A percentile compares a stretch with the other conserved stretches of the same genome.
These are phyloP conservation scores for Muschampia plurimacula DNA, from an alignment of 2,888 invertebrate species.

Conservation along the genomic window DNA sequence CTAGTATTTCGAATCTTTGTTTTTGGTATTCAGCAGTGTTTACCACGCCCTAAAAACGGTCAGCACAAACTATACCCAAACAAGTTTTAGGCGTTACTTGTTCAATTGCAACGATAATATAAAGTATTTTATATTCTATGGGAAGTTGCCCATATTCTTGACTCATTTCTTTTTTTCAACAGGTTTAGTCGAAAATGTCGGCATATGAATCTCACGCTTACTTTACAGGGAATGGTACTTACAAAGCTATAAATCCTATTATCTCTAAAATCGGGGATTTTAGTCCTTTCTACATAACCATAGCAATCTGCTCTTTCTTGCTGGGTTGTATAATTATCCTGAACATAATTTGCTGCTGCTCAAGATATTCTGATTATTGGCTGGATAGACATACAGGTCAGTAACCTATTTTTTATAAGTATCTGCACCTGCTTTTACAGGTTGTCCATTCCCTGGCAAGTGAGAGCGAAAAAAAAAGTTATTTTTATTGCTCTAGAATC, in stretches of 20 bases:
- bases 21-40: not conserved
- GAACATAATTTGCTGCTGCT: slow-evolving; percentile 93
- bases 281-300: slow-evolving; percentile 93
- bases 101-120: too few relatives aligned
- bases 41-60: slow-evolving; percentile 27
- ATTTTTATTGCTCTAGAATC: too few relatives aligned
- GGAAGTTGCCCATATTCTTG: slow-evolving; percentile 43
- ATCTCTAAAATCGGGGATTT: slow-evolving; percentile 87
- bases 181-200: slow-evolving; percentile 76
- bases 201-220: slow-evolving; percentile 72
- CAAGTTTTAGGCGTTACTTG: too few relatives aligned
- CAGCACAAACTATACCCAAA: too few relatives aligned
- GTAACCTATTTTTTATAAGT: slow-evolving; percentile 25
- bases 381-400: slow-evolving; percentile 92
- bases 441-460: too few relatives aligned
- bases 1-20: too few relatives aligned
- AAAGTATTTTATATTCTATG: slow-evolving; percentile 1
- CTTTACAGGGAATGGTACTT: slow-evolving; percentile 77
- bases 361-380: slow-evolving; percentile 93
- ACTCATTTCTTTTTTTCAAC: slow-evolving; percentile 68
- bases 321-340: slow-evolving; percentile 89
- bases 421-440: too few relatives aligned
- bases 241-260: slow-evolving; percentile 67
- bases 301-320: slow-evolving; percentile 91
- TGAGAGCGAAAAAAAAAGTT: too few relatives aligned